Percentiles rank a stretch among this genome's conserved stretches.
Evolutionary conservation across 2,888 invertebrate species (phyloP).

Genomic region (Microplitis manilae): DNA sequence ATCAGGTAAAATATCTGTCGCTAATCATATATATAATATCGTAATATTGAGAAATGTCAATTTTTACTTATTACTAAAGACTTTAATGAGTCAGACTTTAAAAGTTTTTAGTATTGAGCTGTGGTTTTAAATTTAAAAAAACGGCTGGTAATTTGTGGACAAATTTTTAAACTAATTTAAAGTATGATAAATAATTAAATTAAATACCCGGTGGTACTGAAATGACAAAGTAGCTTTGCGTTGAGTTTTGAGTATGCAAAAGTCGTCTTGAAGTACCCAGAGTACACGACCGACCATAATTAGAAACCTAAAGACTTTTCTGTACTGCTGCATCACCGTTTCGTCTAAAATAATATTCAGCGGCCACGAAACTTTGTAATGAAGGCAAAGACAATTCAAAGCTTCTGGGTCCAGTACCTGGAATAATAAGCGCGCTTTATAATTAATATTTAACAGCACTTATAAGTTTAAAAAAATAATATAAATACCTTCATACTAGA

Average conservation of each 20-base stretch:
- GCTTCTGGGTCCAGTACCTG: slow-evolving; percentile 75
- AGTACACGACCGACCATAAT: slow-evolving; percentile 83
- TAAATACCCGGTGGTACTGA: slow-evolving; percentile 77
- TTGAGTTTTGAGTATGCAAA: slow-evolving; percentile 78
- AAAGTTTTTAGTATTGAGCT: no score
- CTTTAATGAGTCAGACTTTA: no score
- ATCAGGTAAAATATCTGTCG: no score
- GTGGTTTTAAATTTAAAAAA: no score
- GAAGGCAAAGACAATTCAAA: slow-evolving; percentile 79
- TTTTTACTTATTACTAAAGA: no score
- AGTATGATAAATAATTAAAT: not conserved
- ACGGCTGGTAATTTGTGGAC: no score
- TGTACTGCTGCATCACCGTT: slow-evolving; percentile 80
- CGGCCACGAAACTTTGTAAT: slow-evolving; percentile 84
- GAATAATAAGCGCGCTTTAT: slow-evolving; percentile 13
- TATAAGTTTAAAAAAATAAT: slow-evolving; percentile 25
- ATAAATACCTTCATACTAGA: slow-evolving; percentile 71
- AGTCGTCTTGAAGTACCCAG: slow-evolving; percentile 82
- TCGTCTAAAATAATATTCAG: slow-evolving; percentile 83
- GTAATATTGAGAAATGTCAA: no score
- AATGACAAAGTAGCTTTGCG: slow-evolving; percentile 73
- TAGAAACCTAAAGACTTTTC: slow-evolving; percentile 83
- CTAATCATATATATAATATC: no score
- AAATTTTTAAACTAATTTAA: not conserved
- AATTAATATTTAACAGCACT: slow-evolving; percentile 6